Base-by-base conservation (phyloP, 2,888 invertebrate species). In the Microchrysa polita region DNA sequence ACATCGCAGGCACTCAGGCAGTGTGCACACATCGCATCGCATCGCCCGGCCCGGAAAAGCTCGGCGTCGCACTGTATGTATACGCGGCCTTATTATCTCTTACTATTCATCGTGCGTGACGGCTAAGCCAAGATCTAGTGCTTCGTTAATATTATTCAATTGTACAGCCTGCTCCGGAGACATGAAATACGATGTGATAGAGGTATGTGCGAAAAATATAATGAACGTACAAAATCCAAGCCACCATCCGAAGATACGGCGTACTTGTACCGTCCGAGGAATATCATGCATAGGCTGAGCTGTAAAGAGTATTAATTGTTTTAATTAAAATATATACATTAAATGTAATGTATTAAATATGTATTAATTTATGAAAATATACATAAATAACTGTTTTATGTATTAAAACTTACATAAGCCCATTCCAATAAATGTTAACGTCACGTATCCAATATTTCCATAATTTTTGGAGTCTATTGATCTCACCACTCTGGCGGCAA, bases 171-270 rank as follows among this genome's bases (percentile, higher is more conserved):
- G 42, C 9, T 40, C 40, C 5, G 75, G 74, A 9, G 74, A 67
- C 55, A 72, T 69, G 40, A 74, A 57, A 23, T 42, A 75, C 22
- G 75, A 72, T 1, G 67, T 75, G 18, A 74, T 74, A 5, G 74
- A 67, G 12, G 74, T 74, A 63, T 75, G 73, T 22, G 74, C 40
- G 12, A 59, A 53, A 34, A 74, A 75, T 72, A 57, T 60, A 1
- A 72, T 42, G 22, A 73, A 72, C 12, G 72, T 72, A 27, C 67
- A 75, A 57, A 74, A 75, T 22, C 57, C 4, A 16, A 67, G n/a
- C 75, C 75, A 75, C 20, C 57, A 27, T 20, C 73, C 75, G 16
- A 75, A 72, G 16, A 74, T 72, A 40, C 72, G 67, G 44, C 75
- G 72, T 20, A 61, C 53, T 72, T 72, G 72, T 12, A 69, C 27